Conservation (phyloP, 2,888 invertebrate species). For the Callosobruchus maculatus region DNA sequence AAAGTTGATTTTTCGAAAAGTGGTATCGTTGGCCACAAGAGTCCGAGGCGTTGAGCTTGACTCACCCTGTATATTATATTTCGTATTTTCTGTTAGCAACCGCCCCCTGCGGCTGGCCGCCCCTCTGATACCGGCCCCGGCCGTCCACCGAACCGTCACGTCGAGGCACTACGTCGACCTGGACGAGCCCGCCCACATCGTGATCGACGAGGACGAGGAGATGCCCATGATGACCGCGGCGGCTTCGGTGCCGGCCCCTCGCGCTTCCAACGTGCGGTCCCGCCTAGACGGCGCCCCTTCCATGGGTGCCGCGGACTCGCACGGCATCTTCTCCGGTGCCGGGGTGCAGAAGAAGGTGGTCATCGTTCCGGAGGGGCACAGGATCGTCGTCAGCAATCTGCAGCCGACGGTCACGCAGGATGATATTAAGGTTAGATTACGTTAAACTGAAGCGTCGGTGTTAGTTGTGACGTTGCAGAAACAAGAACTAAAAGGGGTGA, state of each 20-base stretch:
- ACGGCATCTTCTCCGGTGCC: conserved; percentile 39
- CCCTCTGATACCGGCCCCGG: background rate
- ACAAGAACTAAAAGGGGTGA: too few relatives aligned
- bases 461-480: too few relatives aligned
- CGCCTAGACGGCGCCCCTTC: conserved; percentile 49
- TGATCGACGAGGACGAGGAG: conserved; percentile 43
- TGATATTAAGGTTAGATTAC: conserved; percentile 71
- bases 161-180: conserved; percentile 39
- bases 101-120: background rate
- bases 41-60: too few relatives aligned
- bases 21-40: too few relatives aligned
- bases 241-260: conserved; percentile 34
- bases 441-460: background rate
- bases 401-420: conserved; percentile 82
- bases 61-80: too few relatives aligned
- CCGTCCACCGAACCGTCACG: background rate
- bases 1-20: too few relatives aligned
- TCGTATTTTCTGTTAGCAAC: background rate
- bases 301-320: conserved; percentile 33
- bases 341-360: conserved; percentile 43
- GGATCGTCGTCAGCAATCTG: conserved; percentile 88
- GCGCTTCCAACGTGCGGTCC: conserved; percentile 44
- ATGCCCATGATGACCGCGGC: conserved; percentile 33
- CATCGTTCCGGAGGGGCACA: conserved; percentile 62
- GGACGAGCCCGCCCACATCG: conserved; percentile 13